Evolutionary conservation across 2,797 vertebrate species (phyloP), one percentile per base, ranked within the genome.

Genomic region (Tinamus major): DNA sequence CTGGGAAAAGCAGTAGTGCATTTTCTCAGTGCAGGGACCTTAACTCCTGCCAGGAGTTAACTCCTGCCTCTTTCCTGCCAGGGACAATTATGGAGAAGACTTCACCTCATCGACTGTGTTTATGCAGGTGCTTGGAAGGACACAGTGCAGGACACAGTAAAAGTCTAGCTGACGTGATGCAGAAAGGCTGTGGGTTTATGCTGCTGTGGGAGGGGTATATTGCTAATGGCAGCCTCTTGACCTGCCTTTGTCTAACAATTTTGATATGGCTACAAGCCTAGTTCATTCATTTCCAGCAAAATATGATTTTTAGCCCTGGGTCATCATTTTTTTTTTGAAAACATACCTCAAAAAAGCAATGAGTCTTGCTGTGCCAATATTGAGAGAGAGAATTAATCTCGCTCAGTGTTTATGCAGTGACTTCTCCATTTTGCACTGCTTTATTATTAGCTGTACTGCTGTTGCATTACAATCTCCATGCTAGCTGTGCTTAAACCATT

Each of bases 211-310:
- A 68, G 61, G 56, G 59, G 55, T 77, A 11, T 68, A 70, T 24
- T 63, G 48, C 37, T 92, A 76, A 85, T 12, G n/a, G 31, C 19
- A 90, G 41, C 42, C 82, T 90, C 81, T 74, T 83, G 68, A 93
- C 44, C 39, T 91, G 37, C 46, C 59, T 87, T 95, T 93, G 51
- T 82, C 53, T 84, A 58, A 62, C 16, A 89, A 62, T 53, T 67
- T 91, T 87, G 44, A 41, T 35, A 35, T 77, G 79, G 23, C 31
- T 89, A n/a, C n/a, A 44, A 69, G 41, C 29, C 1, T 4, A n/a
- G 8, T 53, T 85, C 46, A 56, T 67, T 61, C 59, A 64, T 17
- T 37, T 89, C 68, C 42, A 53, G 33, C 79, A 82, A 87, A 85
- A 63, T 49, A 46, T 10, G 14, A 59, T 37, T 92, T 91, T 61